Evolutionary conservation across 2,797 vertebrate species (phyloP), one percentile per base, ranked within the genome.

Genomic region (Apogon talboti): DNA sequence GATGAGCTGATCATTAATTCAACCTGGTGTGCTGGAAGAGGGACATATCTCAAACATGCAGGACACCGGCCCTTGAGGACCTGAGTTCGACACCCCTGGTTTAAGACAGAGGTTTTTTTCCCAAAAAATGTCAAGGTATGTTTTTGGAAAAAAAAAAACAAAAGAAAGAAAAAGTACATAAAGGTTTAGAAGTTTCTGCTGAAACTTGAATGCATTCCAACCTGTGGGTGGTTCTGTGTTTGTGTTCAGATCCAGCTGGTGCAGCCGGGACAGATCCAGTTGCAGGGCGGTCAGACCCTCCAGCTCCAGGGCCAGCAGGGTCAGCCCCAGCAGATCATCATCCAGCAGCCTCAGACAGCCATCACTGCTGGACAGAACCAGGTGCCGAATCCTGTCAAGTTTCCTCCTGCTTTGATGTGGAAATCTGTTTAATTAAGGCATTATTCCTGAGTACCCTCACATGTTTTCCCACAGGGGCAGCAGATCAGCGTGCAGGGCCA

Each of bases 291-390:
- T 19, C 98, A 99, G 88, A 96, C 98, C 63, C 93, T 99, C 28
- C 98, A 99, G 91, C 95, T 99, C 7, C 97, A 98, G 90, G 95
- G 97, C 49, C 97, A 98, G 87, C 98, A 99, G 91, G 98, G 97
- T 64, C 97, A 98, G 81, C 93, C 97, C 48, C 98, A 99, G 81
- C 98, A 99, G 90, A 98, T 99, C 89, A 99, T 99, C 91, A 99
- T 99, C 89, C 98, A 99, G 87, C 98, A 99, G 90, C 98, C 98
- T 14, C 98, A 99, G 93, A 95, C 97, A 1, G 98, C 95, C 8
- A 96, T 98, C 80, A 99, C 97, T 0, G 97, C 98, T 5, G 98
- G 98, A 77, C 98, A 99, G 92, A 99, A 95, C 83, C 98, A 99
- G 96, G 98, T 99, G 12, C 53, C n/a, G n/a, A 4, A 62, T 56